A percentile compares a stretch with the other conserved stretches of the same genome.
These are phyloP conservation scores for Mesitornis unicolor DNA, from an alignment of 2,113 vertebrate genomes.

Conservation along the genomic window DNA sequence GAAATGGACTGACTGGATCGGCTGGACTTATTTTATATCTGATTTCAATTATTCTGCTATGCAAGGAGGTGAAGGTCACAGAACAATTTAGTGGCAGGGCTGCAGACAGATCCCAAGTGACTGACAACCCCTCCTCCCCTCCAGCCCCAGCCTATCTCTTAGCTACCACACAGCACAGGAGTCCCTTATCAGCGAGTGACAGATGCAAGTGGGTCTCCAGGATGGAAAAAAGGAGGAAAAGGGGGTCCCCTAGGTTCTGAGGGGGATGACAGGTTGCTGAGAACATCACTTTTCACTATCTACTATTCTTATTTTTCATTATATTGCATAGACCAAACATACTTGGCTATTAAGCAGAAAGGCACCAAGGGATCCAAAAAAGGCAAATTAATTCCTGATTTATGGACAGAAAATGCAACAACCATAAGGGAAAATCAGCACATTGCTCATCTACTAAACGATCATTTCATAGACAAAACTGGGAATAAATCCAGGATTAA, in stretches of 20 bases:
- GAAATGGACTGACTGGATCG: background rate
- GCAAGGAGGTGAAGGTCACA: slow-evolving; percentile 45
- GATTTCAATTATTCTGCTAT: slow-evolving; percentile 27
- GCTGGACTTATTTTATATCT: slow-evolving; percentile 13
- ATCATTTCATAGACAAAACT: slow-evolving; percentile 54
- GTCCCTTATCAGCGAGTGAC: slow-evolving; percentile 55
- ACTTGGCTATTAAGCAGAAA: slow-evolving; percentile 43
- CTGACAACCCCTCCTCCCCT: background rate
- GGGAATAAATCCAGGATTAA: slow-evolving; percentile 52
- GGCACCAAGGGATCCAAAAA: slow-evolving; percentile 20
- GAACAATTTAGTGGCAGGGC: slow-evolving; percentile 15
- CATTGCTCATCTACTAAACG: slow-evolving; percentile 50
- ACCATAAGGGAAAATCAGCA: slow-evolving; percentile 47
- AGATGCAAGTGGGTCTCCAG: background rate
- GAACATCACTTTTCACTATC: background rate
- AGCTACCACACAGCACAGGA: background rate
- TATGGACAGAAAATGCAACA: slow-evolving; percentile 52
- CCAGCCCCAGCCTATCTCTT: background rate
- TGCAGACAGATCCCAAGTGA: slow-evolving; percentile 28
- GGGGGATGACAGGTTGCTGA: background rate
- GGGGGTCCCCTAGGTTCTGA: background rate
- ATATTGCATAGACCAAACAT: slow-evolving; percentile 21
- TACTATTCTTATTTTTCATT: slow-evolving; percentile 36
- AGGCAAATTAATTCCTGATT: slow-evolving; percentile 64
- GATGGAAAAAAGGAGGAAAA: background rate